Evolutionary conservation across 2,113 vertebrate species (phyloP).

Genomic region (sheep (Ovis aries)): ARS-UI_Ramb_v3.0 NC_056069.1:71284001-71284500

Average conservation of each 20-base stretch:
- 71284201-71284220: not conserved
- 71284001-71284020: not conserved
- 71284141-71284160: fast-evolving
- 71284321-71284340: not conserved
- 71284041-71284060: not conserved
- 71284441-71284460: fast-evolving
- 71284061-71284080: fast-evolving
- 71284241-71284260: fast-evolving
- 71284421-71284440: not conserved
- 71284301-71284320: not conserved
- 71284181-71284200: not conserved
- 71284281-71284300: too few species aligned
- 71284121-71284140: fast-evolving
- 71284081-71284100: not conserved
- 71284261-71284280: fast-evolving
- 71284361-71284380: not conserved
- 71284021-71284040: not conserved
- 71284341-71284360: not conserved
- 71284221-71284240: not conserved
- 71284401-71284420: fast-evolving
- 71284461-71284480: not conserved
- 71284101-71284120: not conserved
- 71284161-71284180: not conserved
- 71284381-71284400: too few species aligned
- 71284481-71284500: fast-evolving